Conservation (phyloP, 1,140 invertebrate species). For the Batillaria attramentaria region DNA sequence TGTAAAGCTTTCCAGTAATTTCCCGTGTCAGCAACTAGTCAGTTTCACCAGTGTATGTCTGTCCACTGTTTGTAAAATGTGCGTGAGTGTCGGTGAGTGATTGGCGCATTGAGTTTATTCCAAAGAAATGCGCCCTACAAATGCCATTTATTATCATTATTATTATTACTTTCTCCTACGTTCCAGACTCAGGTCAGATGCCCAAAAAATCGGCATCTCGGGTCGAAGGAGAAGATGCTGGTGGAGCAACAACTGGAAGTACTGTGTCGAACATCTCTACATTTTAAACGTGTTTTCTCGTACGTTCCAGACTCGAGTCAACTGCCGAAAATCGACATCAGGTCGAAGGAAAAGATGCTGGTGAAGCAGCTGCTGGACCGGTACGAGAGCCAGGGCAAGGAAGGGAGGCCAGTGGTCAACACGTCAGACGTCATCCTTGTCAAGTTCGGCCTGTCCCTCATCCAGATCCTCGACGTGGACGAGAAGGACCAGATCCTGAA, state of each 20-base stretch:
- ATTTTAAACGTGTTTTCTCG: not conserved
- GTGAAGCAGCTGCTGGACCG: slow-evolving; percentile 68
- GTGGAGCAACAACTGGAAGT: not conserved
- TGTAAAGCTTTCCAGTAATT: no score
- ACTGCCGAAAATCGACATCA: slow-evolving; percentile 31
- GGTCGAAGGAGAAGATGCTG: not conserved
- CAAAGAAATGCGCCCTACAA: no score
- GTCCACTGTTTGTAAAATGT: no score
- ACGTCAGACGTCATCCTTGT: slow-evolving; percentile 67
- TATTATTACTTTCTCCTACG: no score
- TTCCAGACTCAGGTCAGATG: no score
- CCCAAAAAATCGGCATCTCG: not conserved
- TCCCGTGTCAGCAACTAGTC: no score
- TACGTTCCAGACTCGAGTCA: slow-evolving; percentile 25
- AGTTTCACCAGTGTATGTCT: no score
- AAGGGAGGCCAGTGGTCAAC: slow-evolving; percentile 71
- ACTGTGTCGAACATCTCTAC: not conserved
- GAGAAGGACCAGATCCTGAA: slow-evolving; percentile 71
- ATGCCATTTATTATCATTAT: no score
- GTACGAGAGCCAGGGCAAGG: slow-evolving; percentile 65
- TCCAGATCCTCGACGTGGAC: slow-evolving; percentile 72
- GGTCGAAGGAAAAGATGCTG: slow-evolving; percentile 70
- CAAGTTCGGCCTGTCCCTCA: slow-evolving; percentile 67
- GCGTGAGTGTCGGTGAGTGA: no score
- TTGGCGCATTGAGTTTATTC: no score